Evolutionary conservation across 2,113 vertebrate species (phyloP).

Genomic region (Microcebus jonahi): DNA sequence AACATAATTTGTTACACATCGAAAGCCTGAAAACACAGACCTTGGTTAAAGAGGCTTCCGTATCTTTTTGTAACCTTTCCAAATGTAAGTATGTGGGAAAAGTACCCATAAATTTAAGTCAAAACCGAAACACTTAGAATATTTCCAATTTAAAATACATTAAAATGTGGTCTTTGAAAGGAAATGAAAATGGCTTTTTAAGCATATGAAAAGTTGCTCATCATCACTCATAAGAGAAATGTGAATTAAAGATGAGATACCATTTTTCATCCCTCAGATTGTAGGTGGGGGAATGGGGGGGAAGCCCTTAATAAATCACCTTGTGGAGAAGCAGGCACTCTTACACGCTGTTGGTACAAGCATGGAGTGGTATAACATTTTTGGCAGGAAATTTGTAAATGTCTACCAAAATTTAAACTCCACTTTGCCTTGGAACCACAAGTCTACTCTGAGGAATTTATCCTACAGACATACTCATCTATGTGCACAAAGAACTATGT

Average conservation of each 20-base stretch:
- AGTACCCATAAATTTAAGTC: conserved; percentile 74
- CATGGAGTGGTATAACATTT: neutral
- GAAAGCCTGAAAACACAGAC: conserved; percentile 62
- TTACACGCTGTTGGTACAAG: neutral
- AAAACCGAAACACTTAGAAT: conserved; percentile 60
- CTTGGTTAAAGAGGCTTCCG: conserved; percentile 72
- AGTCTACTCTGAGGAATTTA: conserved; percentile 28
- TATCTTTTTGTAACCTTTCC: conserved; percentile 76
- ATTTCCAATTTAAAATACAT: conserved; percentile 64
- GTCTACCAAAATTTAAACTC: conserved; percentile 66
- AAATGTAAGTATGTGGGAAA: conserved; percentile 72
- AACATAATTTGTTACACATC: conserved; percentile 54
- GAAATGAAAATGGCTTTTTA: conserved; percentile 74
- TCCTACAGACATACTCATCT: neutral
- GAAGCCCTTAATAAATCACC: neutral
- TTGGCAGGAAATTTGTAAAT: conserved; percentile 32
- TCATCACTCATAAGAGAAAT: conserved; percentile 52
- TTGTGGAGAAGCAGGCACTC: neutral
- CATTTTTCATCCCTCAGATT: conserved; percentile 39
- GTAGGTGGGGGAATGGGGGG: fast-evolving
- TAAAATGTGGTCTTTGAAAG: conserved; percentile 64
- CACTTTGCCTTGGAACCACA: neutral
- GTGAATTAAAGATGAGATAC: conserved; percentile 65
- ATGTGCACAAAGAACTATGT: neutral
- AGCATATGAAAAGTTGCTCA: conserved; percentile 68